Evolutionary conservation across 2,113 vertebrate genomes (phyloP), one percentile per base, ranked within the genome.

Genomic region (Sisor rabdophorus): DNA sequence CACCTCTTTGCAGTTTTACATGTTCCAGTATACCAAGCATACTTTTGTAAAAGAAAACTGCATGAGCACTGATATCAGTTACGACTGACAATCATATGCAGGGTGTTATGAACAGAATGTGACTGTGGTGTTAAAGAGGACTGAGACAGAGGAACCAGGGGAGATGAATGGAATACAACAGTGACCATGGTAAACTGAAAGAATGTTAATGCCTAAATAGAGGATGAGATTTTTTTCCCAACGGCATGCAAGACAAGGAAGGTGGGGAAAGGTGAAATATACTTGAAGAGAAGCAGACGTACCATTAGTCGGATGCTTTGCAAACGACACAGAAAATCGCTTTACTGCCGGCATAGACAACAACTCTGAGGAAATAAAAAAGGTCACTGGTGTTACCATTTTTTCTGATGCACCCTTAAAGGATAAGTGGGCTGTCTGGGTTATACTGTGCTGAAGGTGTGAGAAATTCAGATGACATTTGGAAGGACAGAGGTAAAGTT

Each of bases 301-400:
- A 99, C 97, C 96, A 95, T 99, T 99, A 97, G 97, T 98, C 92
- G 97, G 97, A 96, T 96, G 94, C 95, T 98, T 97, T 97, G 97
- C 97, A 98, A 98, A 98, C 90, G 96, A 99, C 95, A 99, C 96
- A 98, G 97, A 99, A 99, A 99, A 99, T 94, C 97, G 93, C 94
- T 99, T 99, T 96, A 98, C 95, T 93, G 97, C 95, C 95, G 97
- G 96, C 95, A 98, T 97, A 95, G 94, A 98, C 94, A 99, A 98
- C 95, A 98, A 95, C 93, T 98, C 97, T 99, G 97, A 94, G 94
- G 94, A 95, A 94, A 96, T 93, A 97, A 95, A 94, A 88, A 94
- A 96, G 91, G 93, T 94, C 92, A 94, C 93, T 90, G 90, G 89
- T 80, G 92, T 95, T 93, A 93, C 93, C 86, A 88, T 86, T 88